Percentiles rank a stretch among this genome's conserved stretches.
Conservation (phyloP, 2,113 vertebrate species). For the Pollimyrus isidori region DNA sequence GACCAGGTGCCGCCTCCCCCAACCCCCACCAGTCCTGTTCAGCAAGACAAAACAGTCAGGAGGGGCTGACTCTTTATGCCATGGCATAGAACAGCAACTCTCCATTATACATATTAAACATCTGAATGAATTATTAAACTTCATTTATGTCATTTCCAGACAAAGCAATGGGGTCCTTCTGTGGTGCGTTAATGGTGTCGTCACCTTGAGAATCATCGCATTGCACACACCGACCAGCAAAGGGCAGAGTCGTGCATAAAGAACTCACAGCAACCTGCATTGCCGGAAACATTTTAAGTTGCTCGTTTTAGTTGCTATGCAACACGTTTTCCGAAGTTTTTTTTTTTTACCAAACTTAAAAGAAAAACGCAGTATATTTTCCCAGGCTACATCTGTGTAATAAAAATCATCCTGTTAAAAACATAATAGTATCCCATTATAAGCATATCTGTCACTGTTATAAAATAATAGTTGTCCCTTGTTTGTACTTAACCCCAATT, state of each 20-base stretch:
- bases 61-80: conserved; percentile 18
- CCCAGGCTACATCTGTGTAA: neutral
- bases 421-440: neutral
- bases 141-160: conserved; percentile 26
- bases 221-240: neutral
- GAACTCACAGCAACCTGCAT: neutral
- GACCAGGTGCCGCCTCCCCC: neutral
- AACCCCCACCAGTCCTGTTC: conserved; percentile 16
- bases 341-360: neutral
- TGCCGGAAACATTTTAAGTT: conserved; percentile 10
- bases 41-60: conserved; percentile 26
- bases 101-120: conserved; percentile 34
- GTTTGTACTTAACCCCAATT: neutral
- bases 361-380: neutral
- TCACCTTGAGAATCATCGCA: conserved; percentile 22
- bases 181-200: conserved; percentile 21
- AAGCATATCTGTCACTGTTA: neutral
- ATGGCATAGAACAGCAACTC: neutral
- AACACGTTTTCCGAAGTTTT: neutral
- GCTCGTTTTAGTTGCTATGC: conserved; percentile 20
- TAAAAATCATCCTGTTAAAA: neutral
- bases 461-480: neutral
- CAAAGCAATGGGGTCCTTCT: conserved; percentile 14
- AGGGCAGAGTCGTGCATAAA: conserved; percentile 21
- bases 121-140: conserved; percentile 36